These are phyloP conservation scores for Miltochrista miniata DNA, from an alignment of 2,888 invertebrate species.

Conservation along the genomic window DNA sequence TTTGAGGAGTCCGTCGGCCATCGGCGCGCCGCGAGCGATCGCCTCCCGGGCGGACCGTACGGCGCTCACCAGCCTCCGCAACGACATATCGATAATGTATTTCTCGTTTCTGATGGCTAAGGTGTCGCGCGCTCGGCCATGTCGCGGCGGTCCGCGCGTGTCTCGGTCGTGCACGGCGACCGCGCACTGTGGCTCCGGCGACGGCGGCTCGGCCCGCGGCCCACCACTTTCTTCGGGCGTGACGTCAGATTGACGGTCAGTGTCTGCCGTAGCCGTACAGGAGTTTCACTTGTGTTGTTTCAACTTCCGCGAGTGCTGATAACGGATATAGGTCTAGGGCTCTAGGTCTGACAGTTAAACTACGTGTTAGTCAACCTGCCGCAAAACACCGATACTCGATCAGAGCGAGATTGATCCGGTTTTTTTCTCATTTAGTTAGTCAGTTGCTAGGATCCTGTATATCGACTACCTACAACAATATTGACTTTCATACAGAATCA, in stretches of 20 bases:
- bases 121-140: slow-evolving; percentile 40
- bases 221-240: slow-evolving; percentile 43
- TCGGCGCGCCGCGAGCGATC: slow-evolving; percentile 64
- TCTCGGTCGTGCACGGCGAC: slow-evolving; percentile 51
- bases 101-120: slow-evolving; percentile 25
- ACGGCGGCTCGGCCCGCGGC: slow-evolving; percentile 8
- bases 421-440: too few relatives aligned
- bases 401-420: too few relatives aligned
- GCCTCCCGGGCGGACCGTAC: slow-evolving; percentile 71
- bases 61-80: slow-evolving; percentile 69
- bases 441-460: too few relatives aligned
- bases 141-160: slow-evolving; percentile 50
- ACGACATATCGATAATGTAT: slow-evolving; percentile 54
- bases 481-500: too few relatives aligned
- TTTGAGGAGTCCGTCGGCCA: slow-evolving; percentile 71
- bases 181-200: slow-evolving; percentile 1
- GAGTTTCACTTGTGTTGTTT: slow-evolving; percentile 40
- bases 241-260: slow-evolving; percentile 56
- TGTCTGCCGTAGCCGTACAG: slow-evolving; percentile 26
- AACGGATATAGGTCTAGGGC: slow-evolving; percentile 32
- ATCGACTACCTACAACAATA: too few relatives aligned
- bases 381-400: too few relatives aligned
- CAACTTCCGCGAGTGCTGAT: slow-evolving; percentile 38
- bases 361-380: neutral
- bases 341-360: slow-evolving; percentile 13